A percentile compares a stretch with the other conserved stretches of the same genome.
These are phyloP conservation scores for Sturnira hondurensis DNA, from an alignment of 2,113 vertebrate genomes.

Conservation along the genomic window DNA sequence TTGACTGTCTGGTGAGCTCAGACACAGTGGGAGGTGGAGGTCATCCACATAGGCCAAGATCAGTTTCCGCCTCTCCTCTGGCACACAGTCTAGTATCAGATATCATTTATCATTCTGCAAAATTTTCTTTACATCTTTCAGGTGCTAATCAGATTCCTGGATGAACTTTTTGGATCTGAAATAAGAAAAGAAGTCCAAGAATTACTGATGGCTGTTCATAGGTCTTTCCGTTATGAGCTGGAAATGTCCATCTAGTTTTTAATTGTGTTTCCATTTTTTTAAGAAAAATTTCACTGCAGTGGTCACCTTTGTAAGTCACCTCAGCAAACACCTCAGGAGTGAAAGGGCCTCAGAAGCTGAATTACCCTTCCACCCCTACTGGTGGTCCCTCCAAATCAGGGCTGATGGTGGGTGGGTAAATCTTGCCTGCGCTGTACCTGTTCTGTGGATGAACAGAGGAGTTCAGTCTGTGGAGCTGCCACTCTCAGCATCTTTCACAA, in stretches of 20 bases:
- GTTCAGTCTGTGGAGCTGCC: constrained; percentile 73
- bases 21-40: constrained; percentile 97
- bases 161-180: constrained; percentile 96
- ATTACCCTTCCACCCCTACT: constrained; percentile 56
- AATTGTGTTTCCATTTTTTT: constrained; percentile 58
- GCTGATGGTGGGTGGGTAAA: constrained; percentile 60
- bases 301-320: constrained; percentile 64
- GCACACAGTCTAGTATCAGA: constrained; percentile 96
- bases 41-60: constrained; percentile 98
- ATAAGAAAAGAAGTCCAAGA: constrained; percentile 58
- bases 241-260: constrained; percentile 62
- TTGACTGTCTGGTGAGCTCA: constrained; percentile 94
- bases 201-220: constrained; percentile 6
- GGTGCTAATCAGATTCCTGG: constrained; percentile 97
- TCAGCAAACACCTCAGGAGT: constrained; percentile 51
- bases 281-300: constrained; percentile 76
- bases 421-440: constrained; percentile 53
- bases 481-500: constrained; percentile 73
- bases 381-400: constrained; percentile 53
- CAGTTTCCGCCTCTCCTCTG: constrained; percentile 95
- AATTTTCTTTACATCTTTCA: constrained; percentile 98
- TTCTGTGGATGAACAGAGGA: constrained; percentile 66
- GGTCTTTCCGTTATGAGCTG: background rate
- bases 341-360: constrained; percentile 58
- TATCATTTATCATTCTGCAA: constrained; percentile 98